Base-by-base conservation (phyloP, 2,113 vertebrate genomes). In the Ancistrus triradiatus region DNA sequence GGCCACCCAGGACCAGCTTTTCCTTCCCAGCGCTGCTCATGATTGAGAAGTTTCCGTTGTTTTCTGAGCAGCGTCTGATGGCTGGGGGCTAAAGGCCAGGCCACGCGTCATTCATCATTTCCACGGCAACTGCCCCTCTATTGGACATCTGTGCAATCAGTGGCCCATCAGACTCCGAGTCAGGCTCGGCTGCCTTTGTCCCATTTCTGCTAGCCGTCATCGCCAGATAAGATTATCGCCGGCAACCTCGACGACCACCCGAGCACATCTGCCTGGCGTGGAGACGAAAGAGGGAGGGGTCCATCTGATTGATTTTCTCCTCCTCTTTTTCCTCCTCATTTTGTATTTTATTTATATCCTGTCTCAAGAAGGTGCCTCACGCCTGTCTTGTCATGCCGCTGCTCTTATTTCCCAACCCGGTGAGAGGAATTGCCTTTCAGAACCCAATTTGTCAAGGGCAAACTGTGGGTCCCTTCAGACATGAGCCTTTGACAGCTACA, bases 381-480 rank as follows among this genome's bases (percentile, higher is more conserved):
- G 86, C 87, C 83, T 77, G 83, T 85, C 85, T 86, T 85, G 84
- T 90, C 90, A 88, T 85, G 78, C 21, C 27, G 57, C 38, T 78
- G 77, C 83, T 87, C 52, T 67, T 88, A 85, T 91, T 84, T 88
- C 64, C 42, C 35, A 40, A 48, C 50, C 43, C 40, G 42, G 22
- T 80, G 84, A 73, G 64, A 83, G 77, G 85, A 77, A 83, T 80
- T 84, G 3, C 84, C 87, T 89, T 77, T 87, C 84, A 86, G 85
- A 91, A 88, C 87, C 86, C 87, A 90, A 90, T 91, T 91, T 91
- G 87, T 91, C 88, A 92, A 87, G 84, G 67, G 59, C 81, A 27
- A 84, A 86, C 86, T 83, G 82, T 84, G n/a, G 42, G 42, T 84
- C 80, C 73, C 22, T 15, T 51, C 57, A 33, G 35, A 50, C 78